Evolutionary conservation across 2,888 invertebrate species (phyloP), one percentile per base, ranked within the genome.

Genomic region (Aromia moschata): DNA sequence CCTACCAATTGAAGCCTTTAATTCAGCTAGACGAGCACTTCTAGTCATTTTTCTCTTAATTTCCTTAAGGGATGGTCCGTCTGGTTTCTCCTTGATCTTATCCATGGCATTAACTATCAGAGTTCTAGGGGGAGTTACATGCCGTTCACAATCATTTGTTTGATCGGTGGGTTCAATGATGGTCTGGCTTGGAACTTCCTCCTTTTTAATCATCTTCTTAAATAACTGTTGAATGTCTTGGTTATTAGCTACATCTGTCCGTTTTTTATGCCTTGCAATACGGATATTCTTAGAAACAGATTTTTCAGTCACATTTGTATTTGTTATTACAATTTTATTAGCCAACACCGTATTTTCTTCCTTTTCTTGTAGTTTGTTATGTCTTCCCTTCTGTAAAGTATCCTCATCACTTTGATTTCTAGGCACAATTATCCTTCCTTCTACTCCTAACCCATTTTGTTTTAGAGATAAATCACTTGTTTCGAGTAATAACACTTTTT

Each of bases 11-110:
- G 87, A 86, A 2, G 89, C 89, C 74, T 86, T 88, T 2, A 92
- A 75, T 74, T 92, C 90, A 45, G 86, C 85, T 67, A 92, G 80
- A 70, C 89, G 86, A 47, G 86, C 85, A 74, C 90, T 91, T 38
- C 86, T 84, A 45, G 84, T 84, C 61, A 93, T 80, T 76, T 85
- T 89, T 55, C 84, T 85, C 73, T 87, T 87, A 9, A 93, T 87
- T 67, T 92, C 89, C 17, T 87, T 87, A 46, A 91, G 81, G 64
- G 86, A 87, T 38, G 90, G 79, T 60, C 91, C 88, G 70, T 87
- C 84, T 5, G 83, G 83, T 3, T 84, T 83, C 3, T 82, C 74
- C 55, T 75, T 83, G 1, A 85, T 73, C 54, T 82, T 80, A 58
- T 83, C 83, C 40, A 82, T 77, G 1, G 77, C 76, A 71, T 84